phyloP scores from a whole-genome alignment of 2,113 vertebrate species.

The Macrotus californicus region DNA sequence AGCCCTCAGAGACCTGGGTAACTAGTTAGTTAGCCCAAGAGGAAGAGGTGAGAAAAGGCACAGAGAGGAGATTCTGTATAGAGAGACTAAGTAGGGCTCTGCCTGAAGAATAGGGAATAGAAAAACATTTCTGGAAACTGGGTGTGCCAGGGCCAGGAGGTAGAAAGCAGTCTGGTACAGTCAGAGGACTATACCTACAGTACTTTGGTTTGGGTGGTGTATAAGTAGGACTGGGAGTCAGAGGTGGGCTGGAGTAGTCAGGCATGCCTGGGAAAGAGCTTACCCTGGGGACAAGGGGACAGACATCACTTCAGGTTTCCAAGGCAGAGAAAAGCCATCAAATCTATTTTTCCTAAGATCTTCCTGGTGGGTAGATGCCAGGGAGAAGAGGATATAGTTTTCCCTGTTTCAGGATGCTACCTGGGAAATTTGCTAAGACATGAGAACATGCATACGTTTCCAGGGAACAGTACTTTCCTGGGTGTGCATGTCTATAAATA shows the following conservation, averaged over 20 bases:
- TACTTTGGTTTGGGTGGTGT: not conserved
- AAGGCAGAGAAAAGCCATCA: not conserved
- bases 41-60: not conserved
- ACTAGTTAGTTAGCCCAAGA: not conserved
- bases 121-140: not conserved
- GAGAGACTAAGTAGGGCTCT: not conserved
- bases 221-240: not conserved
- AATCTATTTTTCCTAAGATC: not conserved
- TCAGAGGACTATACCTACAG: not conserved
- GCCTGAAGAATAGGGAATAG: not conserved
- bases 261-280: too few relatives aligned
- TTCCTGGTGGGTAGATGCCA: not conserved
- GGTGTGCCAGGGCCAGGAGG: not conserved
- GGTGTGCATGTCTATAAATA: conserved; percentile 1
- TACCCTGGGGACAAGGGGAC: not conserved
- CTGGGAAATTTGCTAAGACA: not conserved
- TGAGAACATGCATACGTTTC: not conserved
- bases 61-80: not conserved
- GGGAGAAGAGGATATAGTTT: not conserved
- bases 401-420: not conserved
- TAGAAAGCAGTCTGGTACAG: too few relatives aligned
- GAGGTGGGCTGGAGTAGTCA: not conserved
- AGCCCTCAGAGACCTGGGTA: not conserved
- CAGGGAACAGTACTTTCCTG: not conserved
- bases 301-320: not conserved